Conservation (phyloP, 2,113 vertebrate genomes). For the Tyrannus savana region DNA sequence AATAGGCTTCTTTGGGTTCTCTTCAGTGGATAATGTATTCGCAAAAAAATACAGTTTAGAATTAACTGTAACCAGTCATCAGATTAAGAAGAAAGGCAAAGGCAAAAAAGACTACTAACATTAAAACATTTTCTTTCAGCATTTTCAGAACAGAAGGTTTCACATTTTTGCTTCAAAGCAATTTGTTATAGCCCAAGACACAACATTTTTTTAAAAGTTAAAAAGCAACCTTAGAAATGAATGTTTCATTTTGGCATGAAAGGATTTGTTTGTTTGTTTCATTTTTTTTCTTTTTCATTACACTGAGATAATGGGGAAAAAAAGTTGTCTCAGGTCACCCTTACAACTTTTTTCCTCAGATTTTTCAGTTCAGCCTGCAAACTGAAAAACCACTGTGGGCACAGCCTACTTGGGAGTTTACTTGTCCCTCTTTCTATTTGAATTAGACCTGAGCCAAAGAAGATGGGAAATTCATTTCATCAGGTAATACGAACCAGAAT, state of each 20-base stretch:
- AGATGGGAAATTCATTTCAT: background rate
- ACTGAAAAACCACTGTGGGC: slow-evolving; percentile 45
- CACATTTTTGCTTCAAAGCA: slow-evolving; percentile 30
- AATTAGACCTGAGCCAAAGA: background rate
- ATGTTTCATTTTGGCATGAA: background rate
- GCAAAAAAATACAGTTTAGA: background rate
- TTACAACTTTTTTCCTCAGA: background rate
- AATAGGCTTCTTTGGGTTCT: background rate
- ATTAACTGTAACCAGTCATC: slow-evolving; percentile 6
- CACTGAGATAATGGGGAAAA: background rate
- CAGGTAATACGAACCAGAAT: background rate
- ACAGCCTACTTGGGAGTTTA: slow-evolving; percentile 18
- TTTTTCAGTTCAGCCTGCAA: slow-evolving; percentile 63
- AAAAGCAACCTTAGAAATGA: slow-evolving; percentile 12
- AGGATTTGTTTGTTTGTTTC: background rate
- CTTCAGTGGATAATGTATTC: background rate
- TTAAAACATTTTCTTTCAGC: slow-evolving; percentile 4
- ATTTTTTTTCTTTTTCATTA: slow-evolving; percentile 9
- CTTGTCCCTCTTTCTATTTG: background rate
- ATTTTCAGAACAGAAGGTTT: slow-evolving; percentile 25
- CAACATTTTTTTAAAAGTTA: background rate
- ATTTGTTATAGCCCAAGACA: background rate
- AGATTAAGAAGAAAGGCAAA: background rate
- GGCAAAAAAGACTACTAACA: background rate
- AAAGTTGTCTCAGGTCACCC: background rate